These are phyloP conservation scores for Saturnia japonica DNA, from an alignment of 2,888 invertebrate species.

Conservation along the genomic window DNA sequence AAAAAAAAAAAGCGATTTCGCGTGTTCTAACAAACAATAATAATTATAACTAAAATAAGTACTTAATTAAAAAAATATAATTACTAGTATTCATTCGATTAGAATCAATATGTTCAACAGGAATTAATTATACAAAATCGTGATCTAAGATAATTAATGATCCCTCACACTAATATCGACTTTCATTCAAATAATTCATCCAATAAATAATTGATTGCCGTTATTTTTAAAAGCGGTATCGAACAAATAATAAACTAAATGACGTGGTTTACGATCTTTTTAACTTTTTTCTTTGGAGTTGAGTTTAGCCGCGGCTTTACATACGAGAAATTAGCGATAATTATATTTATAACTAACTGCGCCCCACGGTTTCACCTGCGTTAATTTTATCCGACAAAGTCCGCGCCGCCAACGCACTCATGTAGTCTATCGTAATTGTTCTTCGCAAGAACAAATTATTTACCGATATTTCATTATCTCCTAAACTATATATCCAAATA, in stretches of 20 bases:
- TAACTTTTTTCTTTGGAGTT: neutral
- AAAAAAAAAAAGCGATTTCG: neutral
- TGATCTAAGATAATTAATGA: constrained; percentile 1
- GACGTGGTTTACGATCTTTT: neutral
- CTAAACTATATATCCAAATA: too few relatives aligned
- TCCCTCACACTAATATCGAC: neutral
- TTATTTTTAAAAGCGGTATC: constrained; percentile 9
- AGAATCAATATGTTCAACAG: constrained; percentile 2
- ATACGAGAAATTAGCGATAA: neutral
- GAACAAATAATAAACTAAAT: neutral
- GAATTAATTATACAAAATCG: constrained; percentile 12
- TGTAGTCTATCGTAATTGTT: too few relatives aligned
- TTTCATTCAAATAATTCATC: constrained; percentile 9
- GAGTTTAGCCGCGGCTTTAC: neutral
- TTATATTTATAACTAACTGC: too few relatives aligned
- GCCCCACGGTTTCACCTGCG: too few relatives aligned
- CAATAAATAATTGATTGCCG: constrained; percentile 2
- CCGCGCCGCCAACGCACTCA: too few relatives aligned
- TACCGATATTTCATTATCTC: too few relatives aligned
- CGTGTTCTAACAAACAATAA: neutral
- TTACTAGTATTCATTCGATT: neutral
- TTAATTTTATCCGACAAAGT: too few relatives aligned
- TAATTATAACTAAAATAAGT: neutral
- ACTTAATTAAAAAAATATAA: neutral
- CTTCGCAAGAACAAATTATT: too few relatives aligned